phyloP scores from a whole-genome alignment of 2,888 invertebrate genomes.

The Eupithecia subfuscata region DNA sequence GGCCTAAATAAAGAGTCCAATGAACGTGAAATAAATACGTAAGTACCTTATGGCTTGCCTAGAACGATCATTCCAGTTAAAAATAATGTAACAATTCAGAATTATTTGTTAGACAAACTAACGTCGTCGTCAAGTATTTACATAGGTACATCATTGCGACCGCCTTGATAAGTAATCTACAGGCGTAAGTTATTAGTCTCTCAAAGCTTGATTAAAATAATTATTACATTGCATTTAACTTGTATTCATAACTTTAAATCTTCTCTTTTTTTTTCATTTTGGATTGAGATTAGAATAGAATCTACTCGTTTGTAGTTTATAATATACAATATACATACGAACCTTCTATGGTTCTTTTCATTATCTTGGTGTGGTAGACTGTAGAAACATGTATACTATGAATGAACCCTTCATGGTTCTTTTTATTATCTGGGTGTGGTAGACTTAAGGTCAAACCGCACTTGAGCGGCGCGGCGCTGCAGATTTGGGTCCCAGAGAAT shows the following conservation, averaged over 20 bases:
- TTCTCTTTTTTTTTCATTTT: slow-evolving; percentile 31
- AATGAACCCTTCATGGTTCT: not conserved
- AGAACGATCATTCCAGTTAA: not conserved
- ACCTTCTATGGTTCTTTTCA: not conserved
- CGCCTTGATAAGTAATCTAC: not conserved
- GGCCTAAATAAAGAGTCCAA: not conserved
- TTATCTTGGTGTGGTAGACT: not conserved
- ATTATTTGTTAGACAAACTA: not conserved
- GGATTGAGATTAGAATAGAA: slow-evolving; percentile 35
- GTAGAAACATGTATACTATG: not conserved
- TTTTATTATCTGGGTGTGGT: not conserved
- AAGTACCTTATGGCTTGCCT: slow-evolving; percentile 2
- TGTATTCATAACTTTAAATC: slow-evolving; percentile 17
- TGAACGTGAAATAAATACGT: not conserved
- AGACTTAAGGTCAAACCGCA: not conserved
- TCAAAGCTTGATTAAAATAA: not conserved
- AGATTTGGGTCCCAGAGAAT: too few relatives aligned
- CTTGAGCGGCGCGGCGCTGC: too few relatives aligned
- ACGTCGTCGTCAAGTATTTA: not conserved
- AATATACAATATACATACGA: not conserved
- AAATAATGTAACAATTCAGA: not conserved
- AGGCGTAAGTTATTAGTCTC: not conserved
- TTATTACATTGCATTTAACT: not conserved
- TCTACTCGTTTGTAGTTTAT: not conserved
- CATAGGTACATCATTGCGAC: not conserved